Evolutionary conservation across 2,888 invertebrate genomes (phyloP).

Genomic region (Parascotia fuliginaria): DNA sequence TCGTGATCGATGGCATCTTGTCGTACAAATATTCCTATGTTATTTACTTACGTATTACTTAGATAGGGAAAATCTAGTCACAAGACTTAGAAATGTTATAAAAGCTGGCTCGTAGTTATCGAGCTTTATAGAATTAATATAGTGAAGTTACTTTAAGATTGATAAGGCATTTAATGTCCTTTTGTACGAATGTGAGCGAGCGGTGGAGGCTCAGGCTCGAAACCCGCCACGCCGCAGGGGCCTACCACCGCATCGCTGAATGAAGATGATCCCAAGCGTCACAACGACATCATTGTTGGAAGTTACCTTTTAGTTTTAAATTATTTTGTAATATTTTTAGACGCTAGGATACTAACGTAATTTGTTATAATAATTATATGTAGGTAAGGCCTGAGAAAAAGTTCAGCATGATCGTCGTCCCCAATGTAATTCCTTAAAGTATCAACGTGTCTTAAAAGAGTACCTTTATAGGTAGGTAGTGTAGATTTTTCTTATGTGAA

Average conservation of each 20-base stretch:
- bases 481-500: constrained; percentile 51
- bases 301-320: constrained; percentile 84
- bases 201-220: constrained; percentile 8
- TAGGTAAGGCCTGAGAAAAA: constrained; percentile 77
- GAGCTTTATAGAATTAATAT: constrained; percentile 77
- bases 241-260: constrained; percentile 15
- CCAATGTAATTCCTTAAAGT: constrained; percentile 58
- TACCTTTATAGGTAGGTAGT: constrained; percentile 78
- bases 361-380: constrained; percentile 72
- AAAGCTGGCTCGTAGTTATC: constrained; percentile 75
- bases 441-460: constrained; percentile 79
- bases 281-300: constrained; percentile 61
- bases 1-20: constrained; percentile 85
- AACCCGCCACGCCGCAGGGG: background rate
- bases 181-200: constrained; percentile 54
- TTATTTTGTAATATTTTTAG: constrained; percentile 75
- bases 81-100: constrained; percentile 82
- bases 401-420: constrained; percentile 72
- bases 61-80: constrained; percentile 85
- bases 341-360: constrained; percentile 75
- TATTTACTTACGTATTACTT: constrained; percentile 83
- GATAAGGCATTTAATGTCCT: constrained; percentile 73
- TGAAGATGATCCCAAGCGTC: constrained; percentile 25
- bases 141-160: constrained; percentile 58
- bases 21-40: constrained; percentile 86